Conservation (phyloP, 1,140 invertebrate genomes). For the Calliopsis andreniformis region DNA sequence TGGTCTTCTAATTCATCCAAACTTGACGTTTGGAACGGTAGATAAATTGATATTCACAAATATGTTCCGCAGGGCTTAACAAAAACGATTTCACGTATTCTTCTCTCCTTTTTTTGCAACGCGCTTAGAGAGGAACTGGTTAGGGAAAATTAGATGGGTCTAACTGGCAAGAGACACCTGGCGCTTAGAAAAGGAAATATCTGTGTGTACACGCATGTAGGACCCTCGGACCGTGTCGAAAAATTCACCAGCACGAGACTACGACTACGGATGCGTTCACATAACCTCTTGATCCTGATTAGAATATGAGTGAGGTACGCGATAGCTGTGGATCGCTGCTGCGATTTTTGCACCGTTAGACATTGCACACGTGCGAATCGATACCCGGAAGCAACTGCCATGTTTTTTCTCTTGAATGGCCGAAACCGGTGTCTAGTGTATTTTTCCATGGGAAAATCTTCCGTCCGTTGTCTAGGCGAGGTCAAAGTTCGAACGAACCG, state of each 20-base stretch:
- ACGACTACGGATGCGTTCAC: constrained; percentile 74
- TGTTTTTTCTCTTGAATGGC: constrained; percentile 48
- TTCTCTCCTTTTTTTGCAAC: constrained; percentile 22
- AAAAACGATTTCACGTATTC: constrained; percentile 47
- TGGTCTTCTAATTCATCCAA: neutral
- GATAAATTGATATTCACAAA: neutral
- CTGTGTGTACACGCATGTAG: constrained; percentile 3
- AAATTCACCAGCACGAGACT: constrained; percentile 73
- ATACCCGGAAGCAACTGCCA: constrained; percentile 73
- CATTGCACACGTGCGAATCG: constrained; percentile 60
- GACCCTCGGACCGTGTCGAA: constrained; percentile 50
- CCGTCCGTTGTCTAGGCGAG: constrained; percentile 25
- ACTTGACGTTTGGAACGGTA: neutral
- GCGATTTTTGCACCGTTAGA: constrained; percentile 59
- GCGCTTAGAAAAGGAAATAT: constrained; percentile 77
- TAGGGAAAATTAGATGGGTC: constrained; percentile 68
- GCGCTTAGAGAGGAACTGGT: constrained; percentile 67
- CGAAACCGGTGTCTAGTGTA: constrained; percentile 59
- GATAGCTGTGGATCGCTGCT: constrained; percentile 58
- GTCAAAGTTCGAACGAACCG: constrained; percentile 57
- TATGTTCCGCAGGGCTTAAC: constrained; percentile 14
- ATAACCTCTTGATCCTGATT: constrained; percentile 81
- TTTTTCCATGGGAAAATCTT: constrained; percentile 76
- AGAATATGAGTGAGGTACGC: constrained; percentile 75
- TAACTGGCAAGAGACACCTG: constrained; percentile 77